These are phyloP conservation scores for Anoncus sp. DNA, from an alignment of 2,888 invertebrate genomes.

Conservation along the genomic window DNA sequence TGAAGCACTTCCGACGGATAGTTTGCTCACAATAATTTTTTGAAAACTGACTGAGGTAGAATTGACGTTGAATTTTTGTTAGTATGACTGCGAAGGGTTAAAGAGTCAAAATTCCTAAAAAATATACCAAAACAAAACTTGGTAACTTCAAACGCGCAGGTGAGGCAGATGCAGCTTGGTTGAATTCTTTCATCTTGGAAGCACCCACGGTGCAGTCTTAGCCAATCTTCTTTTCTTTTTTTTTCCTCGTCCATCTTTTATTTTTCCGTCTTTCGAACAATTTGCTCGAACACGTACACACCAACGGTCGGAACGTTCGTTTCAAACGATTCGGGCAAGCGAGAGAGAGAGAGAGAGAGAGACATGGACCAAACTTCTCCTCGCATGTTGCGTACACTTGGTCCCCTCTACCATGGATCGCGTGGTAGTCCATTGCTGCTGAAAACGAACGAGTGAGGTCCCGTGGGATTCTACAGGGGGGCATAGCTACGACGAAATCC, in stretches of 20 bases:
- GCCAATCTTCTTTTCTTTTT: slow-evolving; percentile 14
- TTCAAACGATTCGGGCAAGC: slow-evolving; percentile 57
- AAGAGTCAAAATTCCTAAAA: no score
- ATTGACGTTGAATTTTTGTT: no score
- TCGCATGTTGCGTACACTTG: slow-evolving; percentile 64
- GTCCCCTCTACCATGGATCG: slow-evolving; percentile 65
- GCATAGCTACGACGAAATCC: slow-evolving; percentile 73
- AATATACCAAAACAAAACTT: slow-evolving; percentile 8
- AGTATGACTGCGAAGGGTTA: no score
- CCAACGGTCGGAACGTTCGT: slow-evolving; percentile 75
- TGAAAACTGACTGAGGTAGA: no score
- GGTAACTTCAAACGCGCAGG: not conserved
- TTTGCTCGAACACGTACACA: slow-evolving; percentile 79
- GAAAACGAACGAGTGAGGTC: slow-evolving; percentile 41
- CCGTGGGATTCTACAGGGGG: slow-evolving; percentile 52
- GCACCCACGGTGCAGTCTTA: slow-evolving; percentile 13
- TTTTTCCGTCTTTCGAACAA: slow-evolving; percentile 69
- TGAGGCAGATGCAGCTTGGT: slow-evolving; percentile 8
- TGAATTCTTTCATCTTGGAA: slow-evolving; percentile 43
- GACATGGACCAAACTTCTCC: slow-evolving; percentile 33
- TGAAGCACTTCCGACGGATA: no score
- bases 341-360: slow-evolving; percentile 19
- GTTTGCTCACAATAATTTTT: no score
- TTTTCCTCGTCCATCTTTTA: no score
- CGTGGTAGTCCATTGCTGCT: slow-evolving; percentile 59